phyloP scores from a whole-genome alignment of 2,113 vertebrate species.

The cattle (Bos taurus) region DNA sequence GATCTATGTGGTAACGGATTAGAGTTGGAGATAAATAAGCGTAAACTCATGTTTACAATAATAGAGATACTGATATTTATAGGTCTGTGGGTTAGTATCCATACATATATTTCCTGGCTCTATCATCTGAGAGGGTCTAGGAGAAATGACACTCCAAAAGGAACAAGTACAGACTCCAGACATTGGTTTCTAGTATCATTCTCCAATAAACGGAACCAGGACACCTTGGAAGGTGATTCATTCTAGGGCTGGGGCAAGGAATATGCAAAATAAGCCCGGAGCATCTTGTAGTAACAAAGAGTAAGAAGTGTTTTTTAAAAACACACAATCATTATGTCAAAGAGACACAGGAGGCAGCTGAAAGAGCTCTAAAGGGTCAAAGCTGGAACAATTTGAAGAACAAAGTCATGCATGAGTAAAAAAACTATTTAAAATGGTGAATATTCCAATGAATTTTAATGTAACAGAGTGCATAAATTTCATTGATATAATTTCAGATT shows the following conservation, averaged over 20 bases:
- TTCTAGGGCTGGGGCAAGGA: background rate
- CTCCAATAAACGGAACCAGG: background rate
- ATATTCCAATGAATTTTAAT: background rate
- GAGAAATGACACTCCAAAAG: background rate
- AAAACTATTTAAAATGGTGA: background rate
- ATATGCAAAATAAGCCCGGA: background rate
- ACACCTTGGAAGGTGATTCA: background rate
- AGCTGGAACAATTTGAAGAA: background rate
- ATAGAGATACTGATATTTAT: background rate
- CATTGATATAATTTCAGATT: background rate
- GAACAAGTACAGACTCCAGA: background rate
- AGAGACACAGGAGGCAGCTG: background rate
- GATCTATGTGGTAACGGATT: background rate
- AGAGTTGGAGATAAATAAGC: background rate
- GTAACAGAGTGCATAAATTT: background rate
- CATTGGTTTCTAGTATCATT: background rate
- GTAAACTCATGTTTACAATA: background rate
- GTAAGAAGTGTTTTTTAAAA: background rate
- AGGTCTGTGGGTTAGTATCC: background rate
- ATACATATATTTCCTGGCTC: background rate
- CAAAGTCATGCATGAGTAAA: background rate
- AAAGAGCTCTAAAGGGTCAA: background rate
- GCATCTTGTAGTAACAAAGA: background rate
- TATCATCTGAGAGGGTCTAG: background rate
- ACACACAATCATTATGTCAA: background rate